Conservation (phyloP, 2,888 invertebrate genomes). For the Xylota segnis region DNA sequence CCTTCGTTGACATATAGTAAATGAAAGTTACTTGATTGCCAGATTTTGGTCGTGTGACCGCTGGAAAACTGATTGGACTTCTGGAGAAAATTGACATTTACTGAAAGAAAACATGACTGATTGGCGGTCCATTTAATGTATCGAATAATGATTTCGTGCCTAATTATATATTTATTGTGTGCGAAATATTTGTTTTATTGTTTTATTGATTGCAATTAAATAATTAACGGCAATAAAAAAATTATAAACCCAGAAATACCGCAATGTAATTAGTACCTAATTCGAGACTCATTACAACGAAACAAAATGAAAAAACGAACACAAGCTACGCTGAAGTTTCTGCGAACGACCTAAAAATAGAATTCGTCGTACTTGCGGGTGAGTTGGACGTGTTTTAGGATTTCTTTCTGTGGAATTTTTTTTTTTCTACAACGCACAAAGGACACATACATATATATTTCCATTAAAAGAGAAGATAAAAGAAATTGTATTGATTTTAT, state of each 20-base stretch:
- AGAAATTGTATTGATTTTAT: conserved; percentile 52
- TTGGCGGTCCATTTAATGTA: too few relatives aligned
- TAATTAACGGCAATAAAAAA: too few relatives aligned
- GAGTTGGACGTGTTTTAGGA: conserved; percentile 76
- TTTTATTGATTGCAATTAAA: too few relatives aligned
- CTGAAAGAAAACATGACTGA: too few relatives aligned
- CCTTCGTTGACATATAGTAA: too few relatives aligned
- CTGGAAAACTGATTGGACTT: too few relatives aligned
- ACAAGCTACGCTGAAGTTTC: conserved; percentile 10
- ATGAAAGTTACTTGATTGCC: too few relatives aligned
- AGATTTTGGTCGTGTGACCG: too few relatives aligned
- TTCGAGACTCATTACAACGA: conserved; percentile 20
- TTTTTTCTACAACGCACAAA: conserved; percentile 58
- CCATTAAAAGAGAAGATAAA: conserved; percentile 18
- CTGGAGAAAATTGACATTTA: too few relatives aligned
- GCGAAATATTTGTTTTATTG: too few relatives aligned
- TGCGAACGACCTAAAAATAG: conserved; percentile 28
- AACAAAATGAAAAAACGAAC: conserved; percentile 36
- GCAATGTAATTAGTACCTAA: neutral
- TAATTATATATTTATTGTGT: too few relatives aligned
- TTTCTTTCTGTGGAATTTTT: conserved; percentile 64
- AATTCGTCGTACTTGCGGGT: conserved; percentile 76
- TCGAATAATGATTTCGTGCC: too few relatives aligned
- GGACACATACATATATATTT: conserved; percentile 47
- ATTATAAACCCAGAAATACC: neutral